Base-by-base conservation (phyloP, 64 coral and sea anemone species). In the Acropora tenuis region DNA sequence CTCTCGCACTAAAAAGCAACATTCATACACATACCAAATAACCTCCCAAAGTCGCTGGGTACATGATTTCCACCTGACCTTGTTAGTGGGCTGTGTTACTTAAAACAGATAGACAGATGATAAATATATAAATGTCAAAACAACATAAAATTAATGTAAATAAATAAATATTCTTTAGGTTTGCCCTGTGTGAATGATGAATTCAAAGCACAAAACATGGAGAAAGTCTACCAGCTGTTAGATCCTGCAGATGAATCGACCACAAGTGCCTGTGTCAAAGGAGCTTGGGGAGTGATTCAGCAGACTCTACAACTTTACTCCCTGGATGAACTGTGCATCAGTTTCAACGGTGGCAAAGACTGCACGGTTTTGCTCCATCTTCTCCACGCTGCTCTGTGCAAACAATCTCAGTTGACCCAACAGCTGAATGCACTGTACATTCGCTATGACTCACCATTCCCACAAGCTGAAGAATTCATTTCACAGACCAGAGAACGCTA, bases 321-420 rank as follows among this genome's bases (percentile, higher is more conserved):
- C 18, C 47, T 99, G 48, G 94, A 99, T 82, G 91, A 99, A 66
- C 53, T 99, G 10, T 99, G 97, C 40, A 84, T 99, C 41, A 96
- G 97, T 69, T 99, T 99, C 68, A 99, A 99, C 89, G 97, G 97
- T 73, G 97, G 97, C 11, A 99, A 99, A 78, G 94, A 99, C 68
- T 99, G 97, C 69, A 99, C 97, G 48, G 94, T 93, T n/a, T 60
- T 99, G 18, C 78, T 99, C 5, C 78, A 93, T 53, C 44, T 99
- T 46, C 76, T 96, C 2, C 87, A 92, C 83, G 94, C 94, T 73
- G 91, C 85, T 20, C 45, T 99, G 13, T 41, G 79, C 76, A 77
- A 82, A 74, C 53, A 73, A 2, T 84, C 81, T 40, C 2, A 20
- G 41, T 77, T 17, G 72, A n/a, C 8, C 9, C 19, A 47, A 43